phyloP scores from a whole-genome alignment of 1,140 invertebrate genomes.

The Drosophila pandora region DNA sequence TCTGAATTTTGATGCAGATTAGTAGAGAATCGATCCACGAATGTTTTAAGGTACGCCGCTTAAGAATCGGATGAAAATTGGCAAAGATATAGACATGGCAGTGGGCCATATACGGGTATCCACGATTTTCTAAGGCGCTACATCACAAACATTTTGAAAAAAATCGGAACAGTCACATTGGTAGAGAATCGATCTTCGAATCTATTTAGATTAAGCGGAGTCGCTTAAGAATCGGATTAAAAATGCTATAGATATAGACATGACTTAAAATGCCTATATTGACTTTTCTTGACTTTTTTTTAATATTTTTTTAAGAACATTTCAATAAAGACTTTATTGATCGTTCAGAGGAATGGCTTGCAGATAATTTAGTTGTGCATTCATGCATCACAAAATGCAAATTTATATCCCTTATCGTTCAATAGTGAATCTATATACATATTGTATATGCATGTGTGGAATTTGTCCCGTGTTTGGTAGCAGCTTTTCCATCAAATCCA shows the following conservation, averaged over 20 bases:
- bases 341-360: neutral
- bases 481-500: slow-evolving; percentile 77
- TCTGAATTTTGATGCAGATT: neutral
- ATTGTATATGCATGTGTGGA: slow-evolving; percentile 33
- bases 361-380: slow-evolving; percentile 19
- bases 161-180: too few species aligned
- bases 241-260: neutral
- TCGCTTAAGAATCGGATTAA: too few species aligned
- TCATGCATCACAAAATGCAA: slow-evolving; percentile 45
- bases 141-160: too few species aligned
- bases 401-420: slow-evolving; percentile 44
- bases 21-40: too few species aligned
- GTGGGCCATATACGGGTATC: too few species aligned
- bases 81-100: neutral
- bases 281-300: too few species aligned
- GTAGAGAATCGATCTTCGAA: too few species aligned
- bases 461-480: slow-evolving; percentile 73
- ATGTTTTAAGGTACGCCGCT: too few species aligned
- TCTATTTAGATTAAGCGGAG: too few species aligned
- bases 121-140: too few species aligned
- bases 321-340: neutral
- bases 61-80: neutral
- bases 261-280: too few species aligned
- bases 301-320: neutral
- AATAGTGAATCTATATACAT: neutral